Evolutionary conservation across 2,888 invertebrate species (phyloP), one percentile per base, ranked within the genome.

Genomic region (Autographa gamma): DNA sequence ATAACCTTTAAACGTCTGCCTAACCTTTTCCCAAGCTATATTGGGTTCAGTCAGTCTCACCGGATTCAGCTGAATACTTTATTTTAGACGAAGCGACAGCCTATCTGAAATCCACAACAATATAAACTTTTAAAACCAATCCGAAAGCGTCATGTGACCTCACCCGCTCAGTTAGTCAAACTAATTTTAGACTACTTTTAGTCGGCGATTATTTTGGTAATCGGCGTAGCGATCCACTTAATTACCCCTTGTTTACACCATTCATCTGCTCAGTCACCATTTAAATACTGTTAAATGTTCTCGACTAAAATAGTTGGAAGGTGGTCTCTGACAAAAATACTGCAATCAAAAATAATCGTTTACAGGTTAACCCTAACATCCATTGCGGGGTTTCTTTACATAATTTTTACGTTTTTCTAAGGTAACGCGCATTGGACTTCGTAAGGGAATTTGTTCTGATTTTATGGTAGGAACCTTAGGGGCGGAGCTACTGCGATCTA

Each of bases 131-230:
- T 60, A 19, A 11, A n/a, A 56, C 25, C 18, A 19, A 25, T 32
- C 9, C 0, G 41, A 80, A 65, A 43, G 67, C 66, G 71, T 8
- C 90, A 92, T 93, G 91, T 93, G 86, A 91, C 69, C 92, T 80
- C 2, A 66, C 54, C 77, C 69, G 72, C 70, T 73, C 76, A 83
- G 76, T 85, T 81, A 87, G 88, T 90, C 88, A 88, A 88, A 89
- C 93, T 91, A 90, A 92, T 93, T 93, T 90, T 86, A 80, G 90
- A 91, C 86, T 87, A 83, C 90, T 90, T 91, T 93, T 90, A 89
- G 86, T 78, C 86, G 79, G 74, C 86, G 90, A 91, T 93, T 91
- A 91, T 90, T 90, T 90, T 85, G 74, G 86, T 88, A 90, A 93
- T 90, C 85, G 85, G 85, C 84, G 82, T 83, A 88, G 86, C 88